phyloP scores from a whole-genome alignment of 1,140 invertebrate species.

The Drosophila lini region DNA sequence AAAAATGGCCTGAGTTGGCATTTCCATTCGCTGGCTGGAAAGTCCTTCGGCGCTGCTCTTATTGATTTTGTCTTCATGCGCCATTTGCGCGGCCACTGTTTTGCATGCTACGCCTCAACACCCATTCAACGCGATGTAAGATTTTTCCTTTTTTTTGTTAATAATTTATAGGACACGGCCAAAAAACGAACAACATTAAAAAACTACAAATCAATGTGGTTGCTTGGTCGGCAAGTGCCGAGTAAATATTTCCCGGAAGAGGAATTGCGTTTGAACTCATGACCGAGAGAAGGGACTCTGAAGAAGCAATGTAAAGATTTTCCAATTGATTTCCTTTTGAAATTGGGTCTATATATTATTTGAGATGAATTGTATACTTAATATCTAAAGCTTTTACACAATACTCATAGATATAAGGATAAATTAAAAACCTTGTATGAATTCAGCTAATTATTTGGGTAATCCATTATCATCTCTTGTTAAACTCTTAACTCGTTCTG shows the following conservation, averaged over 20 bases:
- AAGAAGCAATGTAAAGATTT: not conserved
- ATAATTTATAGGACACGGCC: constrained; percentile 61
- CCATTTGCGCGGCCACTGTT: constrained; percentile 62
- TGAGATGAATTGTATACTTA: too few species aligned
- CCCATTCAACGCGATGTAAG: constrained; percentile 7
- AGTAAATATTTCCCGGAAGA: constrained; percentile 13
- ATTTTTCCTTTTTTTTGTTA: constrained; percentile 8
- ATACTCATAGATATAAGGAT: too few species aligned
- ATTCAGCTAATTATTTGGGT: too few species aligned
- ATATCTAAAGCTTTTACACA: not conserved
- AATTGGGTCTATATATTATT: not conserved
- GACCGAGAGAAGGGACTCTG: not conserved
- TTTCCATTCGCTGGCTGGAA: constrained; percentile 28
- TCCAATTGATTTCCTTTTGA: constrained; percentile 1
- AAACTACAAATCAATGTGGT: constrained; percentile 54
- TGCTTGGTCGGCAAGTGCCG: constrained; percentile 3
- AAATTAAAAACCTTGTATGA: too few species aligned
- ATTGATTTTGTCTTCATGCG: constrained; percentile 77
- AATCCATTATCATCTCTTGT: too few species aligned
- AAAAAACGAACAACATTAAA: constrained; percentile 44
- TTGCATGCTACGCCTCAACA: constrained; percentile 60
- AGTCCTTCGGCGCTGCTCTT: constrained; percentile 38
- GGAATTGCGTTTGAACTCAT: constrained; percentile 7
- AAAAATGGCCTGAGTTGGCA: constrained; percentile 69
- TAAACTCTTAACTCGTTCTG: too few species aligned